Percentiles rank a stretch among this genome's conserved stretches.
Conservation (phyloP, 2,797 vertebrate genomes). For the Chrosomus eos region DNA sequence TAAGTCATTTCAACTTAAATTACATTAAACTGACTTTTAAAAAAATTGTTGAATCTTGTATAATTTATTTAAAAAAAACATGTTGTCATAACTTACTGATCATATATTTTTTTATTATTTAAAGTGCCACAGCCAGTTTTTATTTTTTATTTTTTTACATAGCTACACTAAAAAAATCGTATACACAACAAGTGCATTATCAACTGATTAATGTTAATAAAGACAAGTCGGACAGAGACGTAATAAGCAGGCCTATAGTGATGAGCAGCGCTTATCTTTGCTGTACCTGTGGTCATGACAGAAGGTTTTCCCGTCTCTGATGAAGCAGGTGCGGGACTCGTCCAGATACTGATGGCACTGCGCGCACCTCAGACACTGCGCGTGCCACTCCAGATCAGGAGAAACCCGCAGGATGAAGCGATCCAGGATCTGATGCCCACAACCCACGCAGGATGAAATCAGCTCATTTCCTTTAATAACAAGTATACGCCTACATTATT, state of each 20-base stretch:
- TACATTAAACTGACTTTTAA: no score
- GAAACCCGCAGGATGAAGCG: conserved; percentile 94
- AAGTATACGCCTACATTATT: background rate
- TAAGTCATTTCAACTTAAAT: no score
- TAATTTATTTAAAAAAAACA: no score
- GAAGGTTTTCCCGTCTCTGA: conserved; percentile 94
- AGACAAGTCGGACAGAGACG: background rate
- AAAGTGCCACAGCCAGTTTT: no score
- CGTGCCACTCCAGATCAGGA: conserved; percentile 97
- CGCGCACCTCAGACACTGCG: conserved; percentile 94
- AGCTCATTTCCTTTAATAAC: conserved; percentile 9
- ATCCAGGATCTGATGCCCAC: conserved; percentile 96
- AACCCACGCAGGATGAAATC: conserved; percentile 86
- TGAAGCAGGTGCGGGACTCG: conserved; percentile 95
- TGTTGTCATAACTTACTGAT: no score
- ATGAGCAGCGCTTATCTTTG: background rate
- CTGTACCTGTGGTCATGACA: conserved; percentile 92
- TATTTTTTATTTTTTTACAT: no score
- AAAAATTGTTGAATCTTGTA: no score
- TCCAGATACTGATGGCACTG: conserved; percentile 94
- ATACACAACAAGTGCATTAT: no score
- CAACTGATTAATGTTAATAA: background rate
- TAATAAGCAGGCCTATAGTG: background rate
- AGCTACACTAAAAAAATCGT: no score
- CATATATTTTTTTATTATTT: no score